Base-by-base conservation (phyloP, 2,113 vertebrate genomes). In the Geococcyx californianus region DNA sequence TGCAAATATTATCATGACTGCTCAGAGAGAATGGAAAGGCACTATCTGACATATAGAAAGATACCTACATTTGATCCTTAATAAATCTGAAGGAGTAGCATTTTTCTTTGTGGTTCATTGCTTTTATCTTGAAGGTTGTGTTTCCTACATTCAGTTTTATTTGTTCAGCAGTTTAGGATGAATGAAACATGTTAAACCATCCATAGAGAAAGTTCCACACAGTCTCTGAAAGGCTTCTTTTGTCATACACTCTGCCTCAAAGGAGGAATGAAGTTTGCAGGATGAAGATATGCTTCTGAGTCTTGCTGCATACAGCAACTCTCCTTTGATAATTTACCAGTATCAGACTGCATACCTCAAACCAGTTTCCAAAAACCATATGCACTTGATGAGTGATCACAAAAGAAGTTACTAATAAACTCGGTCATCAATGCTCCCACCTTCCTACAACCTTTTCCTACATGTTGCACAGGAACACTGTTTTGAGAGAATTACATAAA, bases 51-150 rank as follows among this genome's bases (percentile, higher is more conserved):
- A 70, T 74, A 49, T 96, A 92, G 73, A 89, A 92, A 73, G 49
- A 72, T 84, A 94, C 78, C 93, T 88, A 89, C 44, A 93, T 94
- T 93, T 92, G 88, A 90, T 84, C 64, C 44, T 95, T 76, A 89
- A 89, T 78, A 92, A 89, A 93, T 81, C 8, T 93, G 96, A 96
- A 86, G 92, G 76, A 90, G 90, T 60, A 84, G 17, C 44, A 40
- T 90, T 94, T 92, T 64, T 87, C 77, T 72, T 89, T 60, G 82
- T 33, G 90, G 90, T 92, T 95, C 73, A 54, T 62, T 4, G 6
- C 68, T 60, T 95, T 96, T 92, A 84, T 77, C 52, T 75, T 49
- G 40, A 54, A 94, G 79, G 68, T 13, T 87, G 59, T 64, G 81
- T 93, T 93, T 92, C 58, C 40, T 76, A 93, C 76, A 79, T 0